These are phyloP conservation scores for Coleophora flavipennella DNA, from an alignment of 2,888 invertebrate species.

Conservation along the genomic window DNA sequence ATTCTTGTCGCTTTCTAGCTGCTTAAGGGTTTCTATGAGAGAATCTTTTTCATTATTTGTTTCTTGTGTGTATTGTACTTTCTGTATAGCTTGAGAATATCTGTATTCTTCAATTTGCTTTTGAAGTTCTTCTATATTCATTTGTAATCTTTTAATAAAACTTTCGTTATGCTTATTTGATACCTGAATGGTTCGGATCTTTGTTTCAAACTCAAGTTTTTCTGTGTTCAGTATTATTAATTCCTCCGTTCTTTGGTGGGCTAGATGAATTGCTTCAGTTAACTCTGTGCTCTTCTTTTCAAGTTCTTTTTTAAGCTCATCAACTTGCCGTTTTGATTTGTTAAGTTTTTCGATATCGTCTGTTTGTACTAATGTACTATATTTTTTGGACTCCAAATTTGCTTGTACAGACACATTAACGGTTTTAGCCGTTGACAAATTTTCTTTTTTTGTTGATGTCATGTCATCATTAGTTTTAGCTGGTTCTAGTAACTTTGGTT, in stretches of 20 bases:
- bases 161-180: slow-evolving; percentile 39
- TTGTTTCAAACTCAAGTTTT: slow-evolving; percentile 38
- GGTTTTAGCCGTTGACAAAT: neutral
- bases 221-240: slow-evolving; percentile 44
- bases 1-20: slow-evolving; percentile 58
- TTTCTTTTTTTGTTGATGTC: slow-evolving; percentile 8
- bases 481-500: slow-evolving; percentile 34
- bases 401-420: no score
- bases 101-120: slow-evolving; percentile 31
- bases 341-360: slow-evolving; percentile 13
- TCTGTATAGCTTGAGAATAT: slow-evolving; percentile 25
- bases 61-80: slow-evolving; percentile 30
- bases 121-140: slow-evolving; percentile 29
- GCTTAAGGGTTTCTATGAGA: slow-evolving; percentile 44
- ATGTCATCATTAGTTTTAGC: slow-evolving; percentile 13
- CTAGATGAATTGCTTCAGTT: slow-evolving; percentile 36
- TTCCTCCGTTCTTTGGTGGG: slow-evolving; percentile 44
- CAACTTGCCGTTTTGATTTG: slow-evolving; percentile 34
- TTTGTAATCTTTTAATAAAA: slow-evolving; percentile 29
- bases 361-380: slow-evolving; percentile 38
- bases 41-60: slow-evolving; percentile 53
- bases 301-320: slow-evolving; percentile 28
- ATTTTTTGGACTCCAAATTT: slow-evolving; percentile 8
- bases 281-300: slow-evolving; percentile 41
- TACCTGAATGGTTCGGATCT: slow-evolving; percentile 36